A percentile compares a stretch with the other conserved stretches of the same genome.
Conservation (phyloP, 2,888 invertebrate genomes). For the Tiphia femorata region DNA sequence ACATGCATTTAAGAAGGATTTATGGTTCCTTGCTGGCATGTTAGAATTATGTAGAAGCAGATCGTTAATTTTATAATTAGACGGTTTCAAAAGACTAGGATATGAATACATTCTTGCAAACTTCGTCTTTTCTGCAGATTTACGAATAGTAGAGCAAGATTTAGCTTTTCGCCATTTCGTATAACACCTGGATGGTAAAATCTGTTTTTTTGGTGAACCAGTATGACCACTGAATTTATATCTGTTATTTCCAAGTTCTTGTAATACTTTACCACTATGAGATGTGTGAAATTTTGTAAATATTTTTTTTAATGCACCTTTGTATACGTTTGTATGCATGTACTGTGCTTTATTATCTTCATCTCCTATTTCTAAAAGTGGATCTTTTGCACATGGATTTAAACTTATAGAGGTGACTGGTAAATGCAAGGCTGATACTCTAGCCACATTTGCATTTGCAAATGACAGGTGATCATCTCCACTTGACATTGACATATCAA, state of each 20-base stretch:
- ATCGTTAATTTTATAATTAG: conserved; percentile 29
- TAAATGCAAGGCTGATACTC: conserved; percentile 15
- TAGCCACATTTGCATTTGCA: neutral
- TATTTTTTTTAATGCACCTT: no score
- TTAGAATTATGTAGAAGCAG: conserved; percentile 23
- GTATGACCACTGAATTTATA: conserved; percentile 8
- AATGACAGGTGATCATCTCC: neutral
- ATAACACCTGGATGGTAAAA: conserved; percentile 43
- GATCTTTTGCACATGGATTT: neutral
- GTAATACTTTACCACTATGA: neutral
- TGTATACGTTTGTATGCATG: no score
- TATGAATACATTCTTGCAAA: conserved; percentile 49
- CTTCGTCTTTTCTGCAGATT: conserved; percentile 37
- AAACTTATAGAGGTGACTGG: conserved; percentile 22
- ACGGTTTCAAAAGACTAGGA: conserved; percentile 47
- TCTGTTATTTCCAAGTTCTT: neutral
- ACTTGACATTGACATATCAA: conserved; percentile 41
- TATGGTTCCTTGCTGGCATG: conserved; percentile 15
- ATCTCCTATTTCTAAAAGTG: neutral
- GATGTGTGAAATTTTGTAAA: conserved; percentile 1
- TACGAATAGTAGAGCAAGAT: conserved; percentile 49
- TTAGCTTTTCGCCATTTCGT: conserved; percentile 54
- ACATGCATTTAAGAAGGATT: conserved; percentile 34
- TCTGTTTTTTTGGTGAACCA: conserved; percentile 34
- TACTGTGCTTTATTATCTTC: neutral